These are phyloP conservation scores for Artibeus jamaicensis DNA, from an alignment of 2,797 vertebrate genomes.

Conservation along the genomic window DNA sequence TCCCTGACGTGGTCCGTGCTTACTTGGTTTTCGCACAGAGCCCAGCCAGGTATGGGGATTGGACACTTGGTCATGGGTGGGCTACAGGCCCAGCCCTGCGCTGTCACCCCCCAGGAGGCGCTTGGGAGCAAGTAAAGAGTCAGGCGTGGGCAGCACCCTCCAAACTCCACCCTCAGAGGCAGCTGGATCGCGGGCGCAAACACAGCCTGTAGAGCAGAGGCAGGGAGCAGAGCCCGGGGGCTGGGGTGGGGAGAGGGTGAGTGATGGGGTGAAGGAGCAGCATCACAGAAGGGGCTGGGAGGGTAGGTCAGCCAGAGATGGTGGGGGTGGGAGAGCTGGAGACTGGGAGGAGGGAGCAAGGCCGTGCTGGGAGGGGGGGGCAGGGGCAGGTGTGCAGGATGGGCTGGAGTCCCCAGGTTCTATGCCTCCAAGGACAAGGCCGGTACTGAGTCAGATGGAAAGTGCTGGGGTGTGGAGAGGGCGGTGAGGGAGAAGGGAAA, in stretches of 20 bases:
- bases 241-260: background rate
- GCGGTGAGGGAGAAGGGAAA: background rate
- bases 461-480: fast-evolving
- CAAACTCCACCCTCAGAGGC: background rate
- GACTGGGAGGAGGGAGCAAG: background rate
- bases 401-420: background rate
- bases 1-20: fast-evolving
- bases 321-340: background rate
- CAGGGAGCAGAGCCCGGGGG: background rate
- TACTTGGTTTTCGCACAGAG: background rate
- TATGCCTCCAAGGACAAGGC: fast-evolving
- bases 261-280: background rate
- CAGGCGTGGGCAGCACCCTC: background rate
- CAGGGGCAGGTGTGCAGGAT: fast-evolving
- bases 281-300: fast-evolving
- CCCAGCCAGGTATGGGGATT: background rate
- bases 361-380: background rate
- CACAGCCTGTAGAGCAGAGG: background rate
- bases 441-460: fast-evolving
- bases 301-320: background rate
- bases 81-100: background rate
- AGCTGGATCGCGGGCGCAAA: background rate
- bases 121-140: background rate
- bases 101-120: background rate
- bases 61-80: fast-evolving